These are phyloP conservation scores for Zosterops hypoxanthus DNA, from an alignment of 2,113 vertebrate species.

Conservation along the genomic window DNA sequence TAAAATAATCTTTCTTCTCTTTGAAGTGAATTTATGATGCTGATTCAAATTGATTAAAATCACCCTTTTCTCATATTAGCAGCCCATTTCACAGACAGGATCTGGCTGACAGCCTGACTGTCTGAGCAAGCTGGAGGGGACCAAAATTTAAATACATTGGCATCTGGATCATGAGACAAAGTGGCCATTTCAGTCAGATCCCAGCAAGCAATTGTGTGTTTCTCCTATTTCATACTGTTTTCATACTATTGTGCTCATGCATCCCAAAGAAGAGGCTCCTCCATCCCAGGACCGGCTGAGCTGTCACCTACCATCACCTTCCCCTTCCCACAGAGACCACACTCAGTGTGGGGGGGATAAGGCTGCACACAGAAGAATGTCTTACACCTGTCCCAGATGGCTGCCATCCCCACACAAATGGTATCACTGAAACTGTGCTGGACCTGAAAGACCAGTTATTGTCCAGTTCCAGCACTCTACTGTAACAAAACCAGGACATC, in stretches of 20 bases:
- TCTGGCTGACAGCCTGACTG: not conserved
- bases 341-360: fast-evolving
- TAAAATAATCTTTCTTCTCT: not conserved
- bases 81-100: not conserved
- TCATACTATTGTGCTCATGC: not conserved
- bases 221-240: not conserved
- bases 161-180: not conserved
- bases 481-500: not conserved
- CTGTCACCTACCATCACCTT: not conserved
- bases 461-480: not conserved
- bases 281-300: not conserved
- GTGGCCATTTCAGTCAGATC: not conserved
- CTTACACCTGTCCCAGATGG: not conserved
- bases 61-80: not conserved
- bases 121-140: fast-evolving
- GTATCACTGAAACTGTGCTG: not conserved
- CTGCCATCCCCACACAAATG: not conserved
- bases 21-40: not conserved
- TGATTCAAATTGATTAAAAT: not conserved
- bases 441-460: not conserved
- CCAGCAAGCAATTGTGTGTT: not conserved
- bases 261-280: not conserved
- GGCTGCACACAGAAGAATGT: not conserved
- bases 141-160: not conserved
- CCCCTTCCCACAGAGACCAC: not conserved